phyloP scores from a whole-genome alignment of 2,888 invertebrate genomes.

The Drosophila sordidapex region DNA sequence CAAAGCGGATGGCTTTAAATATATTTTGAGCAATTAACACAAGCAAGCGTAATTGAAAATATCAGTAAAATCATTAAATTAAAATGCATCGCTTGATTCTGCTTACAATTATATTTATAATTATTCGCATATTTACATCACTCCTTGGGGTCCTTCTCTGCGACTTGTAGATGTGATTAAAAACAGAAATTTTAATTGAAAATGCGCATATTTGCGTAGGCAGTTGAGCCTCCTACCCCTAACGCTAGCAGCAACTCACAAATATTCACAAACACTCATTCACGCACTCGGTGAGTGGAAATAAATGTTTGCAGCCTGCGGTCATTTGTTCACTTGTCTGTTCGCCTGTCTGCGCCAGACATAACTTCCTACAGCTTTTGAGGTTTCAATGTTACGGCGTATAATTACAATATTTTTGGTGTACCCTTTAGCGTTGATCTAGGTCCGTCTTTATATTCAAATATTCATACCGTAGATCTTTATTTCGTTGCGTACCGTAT shows the following conservation, averaged over 20 bases:
- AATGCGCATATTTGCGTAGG: constrained; percentile 78
- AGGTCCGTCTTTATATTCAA: not conserved
- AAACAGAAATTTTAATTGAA: constrained; percentile 81
- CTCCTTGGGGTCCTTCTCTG: not conserved
- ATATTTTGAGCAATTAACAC: constrained; percentile 25
- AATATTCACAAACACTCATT: constrained; percentile 44
- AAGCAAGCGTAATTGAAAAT: not conserved
- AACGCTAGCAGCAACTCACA: not conserved
- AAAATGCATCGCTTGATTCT: constrained; percentile 23
- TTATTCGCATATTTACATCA: constrained; percentile 2
- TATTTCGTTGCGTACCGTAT: not conserved
- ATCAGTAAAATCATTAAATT: constrained; percentile 40
- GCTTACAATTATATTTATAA: not conserved
- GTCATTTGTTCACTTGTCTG: constrained; percentile 57
- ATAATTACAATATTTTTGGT: constrained; percentile 49
- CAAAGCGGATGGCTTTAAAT: constrained; percentile 58
- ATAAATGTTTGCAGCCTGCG: constrained; percentile 47
- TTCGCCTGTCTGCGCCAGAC: constrained; percentile 41
- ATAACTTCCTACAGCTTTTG: constrained; percentile 11
- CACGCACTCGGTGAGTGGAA: constrained; percentile 42
- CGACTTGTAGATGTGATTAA: constrained; percentile 77
- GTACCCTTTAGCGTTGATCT: constrained; percentile 6
- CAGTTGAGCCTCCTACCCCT: constrained; percentile 66
- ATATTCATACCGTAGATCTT: not conserved
- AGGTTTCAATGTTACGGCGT: constrained; percentile 36